These are phyloP conservation scores for Hydrozoanthus gracilis DNA, from an alignment of 92 coral and sea anemone species.

Conservation along the genomic window DNA sequence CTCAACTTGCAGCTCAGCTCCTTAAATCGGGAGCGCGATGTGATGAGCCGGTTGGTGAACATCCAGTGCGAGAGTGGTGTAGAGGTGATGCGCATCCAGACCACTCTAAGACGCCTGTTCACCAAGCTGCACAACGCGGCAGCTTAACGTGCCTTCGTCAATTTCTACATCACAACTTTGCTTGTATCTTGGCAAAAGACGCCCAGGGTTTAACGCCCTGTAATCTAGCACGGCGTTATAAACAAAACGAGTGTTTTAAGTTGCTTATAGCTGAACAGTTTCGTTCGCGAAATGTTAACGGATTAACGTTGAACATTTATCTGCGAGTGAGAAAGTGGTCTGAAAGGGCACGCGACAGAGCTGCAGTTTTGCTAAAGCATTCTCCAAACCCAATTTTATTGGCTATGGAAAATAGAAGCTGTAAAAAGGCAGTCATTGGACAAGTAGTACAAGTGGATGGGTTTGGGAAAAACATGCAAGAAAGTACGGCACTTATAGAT, in stretches of 20 bases:
- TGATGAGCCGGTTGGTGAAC: constrained; percentile 92
- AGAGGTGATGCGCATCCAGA: constrained; percentile 78
- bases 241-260: constrained; percentile 91
- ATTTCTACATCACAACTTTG: constrained; percentile 86
- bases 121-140: constrained; percentile 94
- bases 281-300: constrained; percentile 85
- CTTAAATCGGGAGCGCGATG: constrained; percentile 92
- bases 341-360: constrained; percentile 89
- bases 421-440: constrained; percentile 83
- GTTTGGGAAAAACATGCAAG: constrained; percentile 79
- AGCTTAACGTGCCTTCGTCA: constrained; percentile 77
- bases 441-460: constrained; percentile 95
- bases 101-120: constrained; percentile 85
- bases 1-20: constrained; percentile 88
- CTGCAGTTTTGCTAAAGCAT: constrained; percentile 85
- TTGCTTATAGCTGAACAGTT: constrained; percentile 93
- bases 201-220: constrained; percentile 93
- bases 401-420: constrained; percentile 78
- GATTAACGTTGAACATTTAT: constrained; percentile 80
- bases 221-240: constrained; percentile 84
- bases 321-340: constrained; percentile 96
- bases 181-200: constrained; percentile 91
- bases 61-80: constrained; percentile 98
- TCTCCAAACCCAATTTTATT: constrained; percentile 80
- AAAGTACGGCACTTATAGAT: constrained; percentile 72